Percentiles rank a stretch among this genome's conserved stretches.
These are phyloP conservation scores for Selene dorsalis DNA, from an alignment of 2,797 vertebrate species.

Conservation along the genomic window DNA sequence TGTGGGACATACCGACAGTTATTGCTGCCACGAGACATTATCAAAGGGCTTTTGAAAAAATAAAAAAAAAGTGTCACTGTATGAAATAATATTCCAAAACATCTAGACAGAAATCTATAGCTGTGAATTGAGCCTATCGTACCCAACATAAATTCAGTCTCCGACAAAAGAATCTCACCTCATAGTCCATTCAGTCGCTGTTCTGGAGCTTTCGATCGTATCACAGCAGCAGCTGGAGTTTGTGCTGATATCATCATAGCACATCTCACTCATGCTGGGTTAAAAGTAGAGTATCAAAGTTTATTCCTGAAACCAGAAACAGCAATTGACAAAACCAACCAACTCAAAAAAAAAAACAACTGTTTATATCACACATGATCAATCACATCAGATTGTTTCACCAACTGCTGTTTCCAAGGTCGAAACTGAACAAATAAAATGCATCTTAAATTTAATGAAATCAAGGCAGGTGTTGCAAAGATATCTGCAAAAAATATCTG, in stretches of 20 bases:
- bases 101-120: neutral
- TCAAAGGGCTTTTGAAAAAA: slow-evolving; percentile 1
- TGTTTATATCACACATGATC: neutral
- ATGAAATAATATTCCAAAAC: neutral
- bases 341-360: neutral
- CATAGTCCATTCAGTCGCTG: neutral
- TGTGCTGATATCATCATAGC: neutral
- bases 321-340: neutral
- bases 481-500: neutral
- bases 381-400: neutral
- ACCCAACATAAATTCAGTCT: neutral
- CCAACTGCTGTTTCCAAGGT: neutral
- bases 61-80: neutral
- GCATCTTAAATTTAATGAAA: neutral
- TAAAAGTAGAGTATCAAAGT: neutral
- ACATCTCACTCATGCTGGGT: neutral
- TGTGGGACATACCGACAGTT: slow-evolving; percentile 12
- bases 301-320: neutral
- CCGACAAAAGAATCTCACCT: neutral
- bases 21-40: slow-evolving; percentile 13
- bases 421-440: neutral
- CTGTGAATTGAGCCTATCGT: neutral
- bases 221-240: neutral
- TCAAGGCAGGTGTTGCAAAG: neutral
- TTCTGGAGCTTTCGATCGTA: neutral